Evolutionary conservation across 1,140 invertebrate species (phyloP).

Genomic region (Drosophila miranda): DNA sequence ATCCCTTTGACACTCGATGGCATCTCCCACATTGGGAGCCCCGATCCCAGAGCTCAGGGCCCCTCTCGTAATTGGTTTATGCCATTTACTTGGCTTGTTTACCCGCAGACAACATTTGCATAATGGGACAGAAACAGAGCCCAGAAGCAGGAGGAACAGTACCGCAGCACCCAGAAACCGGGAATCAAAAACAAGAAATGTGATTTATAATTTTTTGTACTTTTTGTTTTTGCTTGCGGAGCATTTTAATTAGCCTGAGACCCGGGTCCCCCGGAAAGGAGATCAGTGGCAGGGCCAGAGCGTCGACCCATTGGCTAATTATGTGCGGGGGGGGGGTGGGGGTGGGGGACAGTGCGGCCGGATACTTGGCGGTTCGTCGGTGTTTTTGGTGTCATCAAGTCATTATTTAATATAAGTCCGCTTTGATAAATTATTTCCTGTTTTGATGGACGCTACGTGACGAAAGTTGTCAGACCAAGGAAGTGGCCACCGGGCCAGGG

Average conservation of each 20-base stretch:
- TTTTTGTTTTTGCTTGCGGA: constrained; percentile 24
- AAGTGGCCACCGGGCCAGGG: not conserved
- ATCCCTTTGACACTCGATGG: constrained; percentile 45
- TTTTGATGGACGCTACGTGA: constrained; percentile 66
- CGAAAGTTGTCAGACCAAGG: constrained; percentile 57
- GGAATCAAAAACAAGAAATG: constrained; percentile 50
- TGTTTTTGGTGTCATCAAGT: constrained; percentile 63
- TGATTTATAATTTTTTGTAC: constrained; percentile 50
- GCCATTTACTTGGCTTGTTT: constrained; percentile 57
- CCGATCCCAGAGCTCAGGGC: not conserved
- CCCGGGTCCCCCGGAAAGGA: not conserved
- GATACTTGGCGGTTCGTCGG: constrained; percentile 5
- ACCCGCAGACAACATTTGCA: constrained; percentile 42
- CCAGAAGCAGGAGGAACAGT: too few relatives aligned
- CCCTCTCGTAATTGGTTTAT: constrained; percentile 57
- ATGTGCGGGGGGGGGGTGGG: constrained; percentile 14
- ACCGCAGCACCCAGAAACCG: too few relatives aligned
- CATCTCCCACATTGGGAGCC: constrained; percentile 6
- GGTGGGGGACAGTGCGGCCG: too few relatives aligned
- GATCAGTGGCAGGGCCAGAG: not conserved
- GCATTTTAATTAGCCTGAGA: constrained; percentile 47
- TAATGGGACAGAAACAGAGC: constrained; percentile 15
- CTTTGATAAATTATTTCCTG: constrained; percentile 79
- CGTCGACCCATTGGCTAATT: constrained; percentile 43
- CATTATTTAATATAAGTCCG: constrained; percentile 70